Conservation (phyloP, 2,797 vertebrate genomes). For the Ctenochaetus hawaiiensis region DNA sequence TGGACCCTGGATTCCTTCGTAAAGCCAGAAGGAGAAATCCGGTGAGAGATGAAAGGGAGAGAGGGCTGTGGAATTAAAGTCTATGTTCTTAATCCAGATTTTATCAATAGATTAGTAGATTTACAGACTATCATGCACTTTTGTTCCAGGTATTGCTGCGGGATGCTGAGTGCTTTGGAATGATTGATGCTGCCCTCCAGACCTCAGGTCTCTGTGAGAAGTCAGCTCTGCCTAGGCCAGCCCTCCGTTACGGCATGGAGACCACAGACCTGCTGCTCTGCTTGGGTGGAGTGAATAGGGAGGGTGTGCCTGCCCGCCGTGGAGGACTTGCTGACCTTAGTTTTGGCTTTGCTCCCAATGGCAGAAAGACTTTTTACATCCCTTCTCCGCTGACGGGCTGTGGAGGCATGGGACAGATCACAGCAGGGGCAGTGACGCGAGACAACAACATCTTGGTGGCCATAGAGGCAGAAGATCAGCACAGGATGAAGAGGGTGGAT, state of each 20-base stretch:
- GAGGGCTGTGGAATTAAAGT: background rate
- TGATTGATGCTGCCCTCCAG: conserved; percentile 88
- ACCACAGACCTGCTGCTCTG: conserved; percentile 90
- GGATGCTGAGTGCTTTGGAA: conserved; percentile 86
- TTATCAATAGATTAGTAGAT: background rate
- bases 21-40: conserved; percentile 90
- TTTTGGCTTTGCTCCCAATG: conserved; percentile 88
- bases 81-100: background rate
- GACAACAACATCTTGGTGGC: conserved; percentile 89
- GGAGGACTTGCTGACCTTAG: conserved; percentile 89
- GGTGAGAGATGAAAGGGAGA: conserved; percentile 52
- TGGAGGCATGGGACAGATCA: conserved; percentile 85
- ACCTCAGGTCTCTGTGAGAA: conserved; percentile 79
- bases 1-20: conserved; percentile 89
- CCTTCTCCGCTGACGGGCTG: conserved; percentile 87
- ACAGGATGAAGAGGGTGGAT: conserved; percentile 87
- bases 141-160: conserved; percentile 69
- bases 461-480: conserved; percentile 86
- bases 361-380: conserved; percentile 87
- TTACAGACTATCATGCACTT: background rate
- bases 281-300: conserved; percentile 86
- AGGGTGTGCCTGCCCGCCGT: conserved; percentile 85
- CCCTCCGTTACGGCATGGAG: conserved; percentile 93
- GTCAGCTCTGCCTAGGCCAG: conserved; percentile 75
- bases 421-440: conserved; percentile 87